Evolutionary conservation across 2,888 invertebrate species (phyloP).

Genomic region (Lysandra bellargus): DNA sequence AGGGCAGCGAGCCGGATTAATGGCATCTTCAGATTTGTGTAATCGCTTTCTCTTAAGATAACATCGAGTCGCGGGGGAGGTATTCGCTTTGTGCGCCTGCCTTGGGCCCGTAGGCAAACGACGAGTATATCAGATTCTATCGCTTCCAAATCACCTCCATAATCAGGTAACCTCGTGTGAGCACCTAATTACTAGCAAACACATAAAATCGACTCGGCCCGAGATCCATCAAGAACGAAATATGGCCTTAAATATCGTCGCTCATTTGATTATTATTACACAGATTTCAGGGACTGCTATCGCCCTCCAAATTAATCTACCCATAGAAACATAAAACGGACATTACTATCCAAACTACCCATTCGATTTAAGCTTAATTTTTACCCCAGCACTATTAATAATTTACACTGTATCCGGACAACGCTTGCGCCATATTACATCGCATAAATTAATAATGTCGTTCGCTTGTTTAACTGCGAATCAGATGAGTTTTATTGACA

Average conservation of each 20-base stretch:
- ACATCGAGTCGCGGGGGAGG: conserved; percentile 70
- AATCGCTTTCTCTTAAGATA: conserved; percentile 80
- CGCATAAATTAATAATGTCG: conserved; percentile 80
- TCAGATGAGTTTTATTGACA: conserved; percentile 81
- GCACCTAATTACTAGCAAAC: conserved; percentile 9
- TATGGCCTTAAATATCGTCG: conserved; percentile 19
- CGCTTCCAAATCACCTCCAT: neutral
- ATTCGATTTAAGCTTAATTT: conserved; percentile 80
- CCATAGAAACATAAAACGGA: conserved; percentile 73
- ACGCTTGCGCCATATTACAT: conserved; percentile 79
- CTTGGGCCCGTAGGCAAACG: conserved; percentile 35
- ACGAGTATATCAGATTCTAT: conserved; percentile 41
- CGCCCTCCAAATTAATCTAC: conserved; percentile 70
- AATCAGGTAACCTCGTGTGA: conserved; percentile 6
- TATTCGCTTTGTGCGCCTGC: conserved; percentile 56
- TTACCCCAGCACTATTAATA: conserved; percentile 80
- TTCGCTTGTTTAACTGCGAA: conserved; percentile 80
- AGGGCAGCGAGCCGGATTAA: conserved; percentile 79
- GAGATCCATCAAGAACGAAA: conserved; percentile 16
- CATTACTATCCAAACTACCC: conserved; percentile 76
- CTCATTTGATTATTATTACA: conserved; percentile 44
- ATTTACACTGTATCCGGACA: conserved; percentile 77
- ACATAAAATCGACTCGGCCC: neutral
- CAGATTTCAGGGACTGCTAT: conserved; percentile 51
- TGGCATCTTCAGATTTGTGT: conserved; percentile 81